Percentiles rank a stretch among this genome's conserved stretches.
These are phyloP conservation scores for Drosophila paramelanica DNA, from an alignment of 2,888 invertebrate species.

Conservation along the genomic window DNA sequence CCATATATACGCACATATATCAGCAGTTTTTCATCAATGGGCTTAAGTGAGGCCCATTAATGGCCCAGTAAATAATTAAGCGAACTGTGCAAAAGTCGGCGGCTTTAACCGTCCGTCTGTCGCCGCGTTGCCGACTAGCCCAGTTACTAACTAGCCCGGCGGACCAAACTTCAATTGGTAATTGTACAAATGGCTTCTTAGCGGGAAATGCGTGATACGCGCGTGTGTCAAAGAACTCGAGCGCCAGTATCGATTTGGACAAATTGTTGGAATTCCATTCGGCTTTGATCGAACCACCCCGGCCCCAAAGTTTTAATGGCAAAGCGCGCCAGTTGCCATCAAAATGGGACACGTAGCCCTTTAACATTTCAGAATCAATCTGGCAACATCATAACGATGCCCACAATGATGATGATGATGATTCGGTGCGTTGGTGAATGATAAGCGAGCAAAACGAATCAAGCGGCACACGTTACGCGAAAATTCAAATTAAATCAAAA, in stretches of 20 bases:
- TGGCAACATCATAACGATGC: neutral
- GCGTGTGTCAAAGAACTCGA: slow-evolving; percentile 17
- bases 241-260: slow-evolving; percentile 36
- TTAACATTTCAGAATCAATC: slow-evolving; percentile 19
- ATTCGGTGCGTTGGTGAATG: slow-evolving; percentile 23
- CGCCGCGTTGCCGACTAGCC: slow-evolving; percentile 11
- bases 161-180: slow-evolving; percentile 22
- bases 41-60: slow-evolving; percentile 34
- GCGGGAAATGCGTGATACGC: slow-evolving; percentile 19
- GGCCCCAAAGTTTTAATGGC: slow-evolving; percentile 59
- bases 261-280: slow-evolving; percentile 55
- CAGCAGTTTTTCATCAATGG: slow-evolving; percentile 45
- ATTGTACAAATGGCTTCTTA: slow-evolving; percentile 43
- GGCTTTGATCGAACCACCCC: slow-evolving; percentile 9
- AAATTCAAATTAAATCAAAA: slow-evolving; percentile 49
- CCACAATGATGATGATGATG: slow-evolving; percentile 10
- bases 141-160: slow-evolving; percentile 15
- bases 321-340: slow-evolving; percentile 25
- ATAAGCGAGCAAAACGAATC: slow-evolving; percentile 33
- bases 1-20: slow-evolving; percentile 11
- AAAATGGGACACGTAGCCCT: slow-evolving; percentile 56
- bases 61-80: slow-evolving; percentile 44
- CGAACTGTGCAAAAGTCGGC: slow-evolving; percentile 42
- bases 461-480: slow-evolving; percentile 26
- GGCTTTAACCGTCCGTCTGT: slow-evolving; percentile 1